Evolutionary conservation across 2,113 vertebrate species (phyloP), one percentile per base, ranked within the genome.

Genomic region (Gambusia holbrooki): DNA sequence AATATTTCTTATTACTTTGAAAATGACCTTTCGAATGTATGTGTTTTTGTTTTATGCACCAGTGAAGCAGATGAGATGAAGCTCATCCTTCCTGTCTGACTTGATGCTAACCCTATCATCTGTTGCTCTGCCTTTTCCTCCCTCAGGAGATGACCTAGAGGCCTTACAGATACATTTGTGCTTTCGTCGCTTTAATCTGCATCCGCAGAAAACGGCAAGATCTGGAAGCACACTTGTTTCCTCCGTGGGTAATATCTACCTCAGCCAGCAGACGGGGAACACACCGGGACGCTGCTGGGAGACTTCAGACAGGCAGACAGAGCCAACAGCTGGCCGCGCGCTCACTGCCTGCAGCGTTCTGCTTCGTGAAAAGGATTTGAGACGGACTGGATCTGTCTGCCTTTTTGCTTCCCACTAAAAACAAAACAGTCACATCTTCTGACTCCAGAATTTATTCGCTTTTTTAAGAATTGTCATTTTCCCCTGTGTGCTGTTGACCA

Each of bases 121-220:
- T 91, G 25, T 89, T 68, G 92, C 72, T 93, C 70, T 93, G 62
- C 89, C 82, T 85, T 81, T 90, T 82, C 77, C 69, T 88, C 72
- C 81, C 85, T 32, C 90, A 99, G 97, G 97, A 98, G 97, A 97
- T 97, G 96, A 98, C 96, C 96, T 96, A 97, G 96, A 97, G 96
- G 96, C 97, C 96, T 98, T 98, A 97, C 94, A 94, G 95, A 94
- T 96, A 95, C 93, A 93, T 92, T 93, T 94, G 92, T 90, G 94
- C 94, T 95, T 95, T 94, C 95, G 93, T 95, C 93, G 84, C 95
- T 96, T 91, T 92, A 83, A 94, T 95, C 93, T 89, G 92, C 93
- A 92, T 88, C 87, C 87, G 93, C 92, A 83, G 93, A 93, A 91
- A 93, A 86, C 76, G 48, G 87, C 67, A 86, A 93, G 84, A 94